Percentiles rank a stretch among this genome's conserved stretches.
phyloP scores from a whole-genome alignment of 2,888 invertebrate genomes.

The Lochmaea capreae region DNA sequence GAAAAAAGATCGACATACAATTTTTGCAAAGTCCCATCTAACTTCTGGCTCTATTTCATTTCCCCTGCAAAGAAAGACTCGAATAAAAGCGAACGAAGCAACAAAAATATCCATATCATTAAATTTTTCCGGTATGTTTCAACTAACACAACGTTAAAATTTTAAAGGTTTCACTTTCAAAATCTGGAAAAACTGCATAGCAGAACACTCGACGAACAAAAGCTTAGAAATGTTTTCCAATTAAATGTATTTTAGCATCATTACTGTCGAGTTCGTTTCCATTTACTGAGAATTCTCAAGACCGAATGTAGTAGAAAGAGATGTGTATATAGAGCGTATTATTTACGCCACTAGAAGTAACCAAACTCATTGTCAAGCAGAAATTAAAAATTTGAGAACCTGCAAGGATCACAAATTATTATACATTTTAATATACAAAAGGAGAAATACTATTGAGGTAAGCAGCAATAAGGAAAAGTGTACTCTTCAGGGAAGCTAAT shows the following conservation, averaged over 20 bases:
- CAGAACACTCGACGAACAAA: slow-evolving; percentile 48
- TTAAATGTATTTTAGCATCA: slow-evolving; percentile 59
- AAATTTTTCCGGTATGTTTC: slow-evolving; percentile 44
- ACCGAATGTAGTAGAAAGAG: slow-evolving; percentile 38
- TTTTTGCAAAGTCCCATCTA: slow-evolving; percentile 1
- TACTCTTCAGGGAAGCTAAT: no score
- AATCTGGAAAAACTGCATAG: slow-evolving; percentile 41
- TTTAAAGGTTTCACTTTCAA: slow-evolving; percentile 46
- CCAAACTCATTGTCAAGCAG: slow-evolving; percentile 43
- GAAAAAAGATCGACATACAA: slow-evolving; percentile 15
- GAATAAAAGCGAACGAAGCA: slow-evolving; percentile 21
- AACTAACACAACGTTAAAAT: slow-evolving; percentile 40
- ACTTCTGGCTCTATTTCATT: slow-evolving; percentile 15
- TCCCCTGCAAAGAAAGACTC: slow-evolving; percentile 16
- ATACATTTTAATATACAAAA: background rate
- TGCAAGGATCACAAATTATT: background rate
- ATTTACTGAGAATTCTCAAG: slow-evolving; percentile 49
- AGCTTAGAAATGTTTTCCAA: slow-evolving; percentile 56
- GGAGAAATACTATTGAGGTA: no score
- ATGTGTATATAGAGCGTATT: slow-evolving; percentile 53
- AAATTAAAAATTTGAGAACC: background rate
- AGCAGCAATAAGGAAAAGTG: no score
- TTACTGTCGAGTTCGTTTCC: slow-evolving; percentile 56
- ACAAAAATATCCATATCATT: slow-evolving; percentile 41
- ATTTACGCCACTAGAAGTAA: slow-evolving; percentile 57